Base-by-base conservation (phyloP, 1,140 invertebrate species). In the Belonocnema kinseyi region DNA sequence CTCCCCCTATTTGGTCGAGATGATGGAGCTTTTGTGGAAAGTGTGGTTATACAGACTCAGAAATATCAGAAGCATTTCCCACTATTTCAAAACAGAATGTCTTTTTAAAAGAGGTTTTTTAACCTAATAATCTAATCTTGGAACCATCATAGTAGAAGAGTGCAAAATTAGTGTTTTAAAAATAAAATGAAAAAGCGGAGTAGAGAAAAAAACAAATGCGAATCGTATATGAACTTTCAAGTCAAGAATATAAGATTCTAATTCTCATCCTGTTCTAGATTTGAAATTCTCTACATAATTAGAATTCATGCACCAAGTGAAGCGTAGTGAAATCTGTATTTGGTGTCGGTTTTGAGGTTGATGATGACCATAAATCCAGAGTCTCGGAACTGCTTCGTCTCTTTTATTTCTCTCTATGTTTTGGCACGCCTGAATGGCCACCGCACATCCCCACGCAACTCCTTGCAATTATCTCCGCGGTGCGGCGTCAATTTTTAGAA, bases 201-300 rank as follows among this genome's bases (percentile, higher is more conserved):
- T 40, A 40, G 13, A 66, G n/a, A n/a, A 26, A 66, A 33, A 66
- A 66, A 40, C 26, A 16, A 66, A 66, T 66, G 58, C 26, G 40
- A 66, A 66, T 40, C 58, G 33, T 40, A 40, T 13, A 66, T 66
- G 58, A 66, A 13, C 26, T 66, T 66, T 66, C 26, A 61, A 40
- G 58, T 66, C 58, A 40, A n/a, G n/a, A 66, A 66, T 33, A 66
- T 66, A 40, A 66, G 33, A 66, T 66, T 66, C 26, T 66, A 33
- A 66, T 66, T 66, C 58, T 66, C 26, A 66, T 66, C 26, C 21
- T 66, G 26, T 26, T 16, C 58, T n/a, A 66, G 11, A 66, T 40
- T 40, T 66, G 21, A 33, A 66, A 66, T 66, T 21, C 58, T 4
- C 26, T 66, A 40, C 26, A 66, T 66, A 21, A 66, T 66, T 66